Evolutionary conservation across 92 coral and sea anemone genomes (phyloP).

Genomic region (Meandrina meandrites): DNA sequence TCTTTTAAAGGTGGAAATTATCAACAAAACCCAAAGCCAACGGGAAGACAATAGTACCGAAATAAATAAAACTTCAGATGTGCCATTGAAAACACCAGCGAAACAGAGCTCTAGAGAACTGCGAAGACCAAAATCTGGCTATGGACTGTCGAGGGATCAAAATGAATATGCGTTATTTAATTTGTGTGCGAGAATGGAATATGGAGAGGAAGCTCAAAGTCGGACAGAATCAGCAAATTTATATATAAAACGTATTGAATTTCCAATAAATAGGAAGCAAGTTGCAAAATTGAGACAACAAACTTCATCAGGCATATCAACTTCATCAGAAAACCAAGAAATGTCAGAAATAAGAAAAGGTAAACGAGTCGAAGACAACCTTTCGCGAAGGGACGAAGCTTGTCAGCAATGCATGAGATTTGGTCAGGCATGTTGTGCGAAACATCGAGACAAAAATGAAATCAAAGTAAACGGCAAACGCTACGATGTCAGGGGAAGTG

Average conservation of each 20-base stretch:
- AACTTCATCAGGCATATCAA: neutral
- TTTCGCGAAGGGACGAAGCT: neutral
- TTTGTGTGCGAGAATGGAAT: neutral
- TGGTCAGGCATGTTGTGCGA: neutral
- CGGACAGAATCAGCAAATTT: neutral
- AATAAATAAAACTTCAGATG: neutral
- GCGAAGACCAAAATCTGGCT: neutral
- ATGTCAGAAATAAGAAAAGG: neutral
- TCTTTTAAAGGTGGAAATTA: constrained; percentile 10
- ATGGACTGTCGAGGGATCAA: neutral
- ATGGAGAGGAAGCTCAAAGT: neutral
- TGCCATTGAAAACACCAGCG: neutral
- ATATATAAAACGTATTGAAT: neutral
- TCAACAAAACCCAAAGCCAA: neutral
- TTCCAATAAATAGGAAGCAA: neutral
- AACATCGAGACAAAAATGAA: neutral
- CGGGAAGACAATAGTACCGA: neutral
- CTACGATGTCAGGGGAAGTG: neutral
- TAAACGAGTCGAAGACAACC: neutral
- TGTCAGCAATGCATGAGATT: neutral
- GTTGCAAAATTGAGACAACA: neutral
- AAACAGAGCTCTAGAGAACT: neutral
- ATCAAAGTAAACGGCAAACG: constrained; percentile 6
- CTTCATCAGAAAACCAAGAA: neutral
- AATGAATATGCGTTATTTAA: neutral